phyloP scores from a whole-genome alignment of 2,797 vertebrate genomes.

The Sphenopsis melanotis region DNA sequence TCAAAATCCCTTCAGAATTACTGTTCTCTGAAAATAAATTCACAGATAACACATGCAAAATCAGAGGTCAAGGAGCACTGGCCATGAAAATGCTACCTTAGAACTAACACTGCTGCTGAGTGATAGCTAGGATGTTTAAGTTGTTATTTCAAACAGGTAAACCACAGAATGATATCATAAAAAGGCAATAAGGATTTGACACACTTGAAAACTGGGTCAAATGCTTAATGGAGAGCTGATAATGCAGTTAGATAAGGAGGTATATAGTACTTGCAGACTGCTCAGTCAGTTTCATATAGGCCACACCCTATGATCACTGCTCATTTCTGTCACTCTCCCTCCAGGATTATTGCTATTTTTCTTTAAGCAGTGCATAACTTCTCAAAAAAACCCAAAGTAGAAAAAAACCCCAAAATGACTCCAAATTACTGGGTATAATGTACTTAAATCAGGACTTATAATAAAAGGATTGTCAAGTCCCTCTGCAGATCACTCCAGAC shows the following conservation, averaged over 20 bases:
- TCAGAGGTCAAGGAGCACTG: neutral
- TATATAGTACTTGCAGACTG: neutral
- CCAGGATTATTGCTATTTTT: neutral
- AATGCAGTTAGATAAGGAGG: neutral
- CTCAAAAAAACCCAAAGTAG: neutral
- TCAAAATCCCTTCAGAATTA: conserved; percentile 7
- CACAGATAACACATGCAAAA: neutral
- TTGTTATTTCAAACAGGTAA: neutral
- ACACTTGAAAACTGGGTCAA: neutral
- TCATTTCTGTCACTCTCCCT: neutral
- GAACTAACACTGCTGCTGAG: neutral
- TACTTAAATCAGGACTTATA: neutral
- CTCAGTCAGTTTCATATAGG: neutral
- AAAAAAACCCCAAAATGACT: rapidly evolving
- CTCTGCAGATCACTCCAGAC: neutral
- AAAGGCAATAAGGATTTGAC: neutral
- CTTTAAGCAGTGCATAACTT: neutral
- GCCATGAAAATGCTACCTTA: neutral
- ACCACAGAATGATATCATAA: neutral
- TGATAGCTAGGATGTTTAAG: neutral
- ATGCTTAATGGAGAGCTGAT: neutral
- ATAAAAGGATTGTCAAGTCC: conserved; percentile 21
- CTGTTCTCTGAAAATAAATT: neutral
- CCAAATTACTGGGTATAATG: neutral
- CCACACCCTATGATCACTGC: neutral